Conservation (phyloP, 1,140 invertebrate species). For the Aradophagus sp. region DNA sequence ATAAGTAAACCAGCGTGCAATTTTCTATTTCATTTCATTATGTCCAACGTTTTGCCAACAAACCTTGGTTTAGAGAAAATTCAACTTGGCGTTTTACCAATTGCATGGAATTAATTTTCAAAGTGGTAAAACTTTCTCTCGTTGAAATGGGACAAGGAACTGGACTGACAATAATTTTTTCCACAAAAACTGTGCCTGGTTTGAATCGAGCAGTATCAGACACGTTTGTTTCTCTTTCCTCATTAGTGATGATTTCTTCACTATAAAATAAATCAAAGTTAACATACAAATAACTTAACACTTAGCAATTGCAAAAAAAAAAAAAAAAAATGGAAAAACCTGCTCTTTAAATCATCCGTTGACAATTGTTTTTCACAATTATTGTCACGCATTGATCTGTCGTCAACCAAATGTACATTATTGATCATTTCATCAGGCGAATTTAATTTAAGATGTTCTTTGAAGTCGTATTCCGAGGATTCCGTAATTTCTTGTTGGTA, state of each 20-base stretch:
- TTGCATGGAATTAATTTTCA: slow-evolving; percentile 67
- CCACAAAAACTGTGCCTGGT: slow-evolving; percentile 69
- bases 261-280: slow-evolving; percentile 9
- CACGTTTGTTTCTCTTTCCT: slow-evolving; percentile 1
- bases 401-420: too few species aligned
- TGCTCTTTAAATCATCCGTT: too few species aligned
- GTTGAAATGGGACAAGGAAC: slow-evolving; percentile 70
- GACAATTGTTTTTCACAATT: too few species aligned
- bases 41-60: too few species aligned
- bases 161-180: slow-evolving; percentile 71
- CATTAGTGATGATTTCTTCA: slow-evolving; percentile 1
- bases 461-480: slow-evolving; percentile 53
- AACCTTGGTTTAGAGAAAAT: background rate
- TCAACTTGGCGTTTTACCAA: slow-evolving; percentile 58
- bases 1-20: too few species aligned
- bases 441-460: slow-evolving; percentile 39
- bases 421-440: slow-evolving; percentile 16
- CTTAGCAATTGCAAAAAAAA: too few species aligned
- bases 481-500: slow-evolving; percentile 57
- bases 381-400: too few species aligned
- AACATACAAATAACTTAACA: too few species aligned
- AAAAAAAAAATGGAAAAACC: too few species aligned
- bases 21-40: too few species aligned
- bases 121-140: slow-evolving; percentile 69
- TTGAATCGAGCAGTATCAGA: slow-evolving; percentile 15